Evolutionary conservation across 2,113 vertebrate genomes (phyloP).

Genomic region (Anarhynchus alexandrinus): DNA sequence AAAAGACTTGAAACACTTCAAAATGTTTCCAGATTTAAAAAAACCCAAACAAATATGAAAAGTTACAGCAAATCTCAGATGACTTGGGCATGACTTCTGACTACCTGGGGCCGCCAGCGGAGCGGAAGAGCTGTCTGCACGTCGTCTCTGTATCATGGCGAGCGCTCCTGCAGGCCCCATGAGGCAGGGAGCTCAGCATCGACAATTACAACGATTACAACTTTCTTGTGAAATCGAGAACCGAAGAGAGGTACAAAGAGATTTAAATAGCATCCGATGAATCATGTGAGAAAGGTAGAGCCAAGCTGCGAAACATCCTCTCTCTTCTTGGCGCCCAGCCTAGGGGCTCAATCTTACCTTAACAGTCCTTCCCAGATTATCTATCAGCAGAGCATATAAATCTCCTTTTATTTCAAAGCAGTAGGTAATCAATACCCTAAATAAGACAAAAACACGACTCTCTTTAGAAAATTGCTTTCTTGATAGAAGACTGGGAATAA

Average conservation of each 20-base stretch:
- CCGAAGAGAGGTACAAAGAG: conserved; percentile 41
- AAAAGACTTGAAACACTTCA: background rate
- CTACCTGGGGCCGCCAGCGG: background rate
- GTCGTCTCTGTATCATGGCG: background rate
- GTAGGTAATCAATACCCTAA: conserved; percentile 49
- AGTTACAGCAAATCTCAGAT: background rate
- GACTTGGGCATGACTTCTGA: background rate
- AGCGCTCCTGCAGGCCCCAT: background rate
- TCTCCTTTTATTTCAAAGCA: conserved; percentile 61
- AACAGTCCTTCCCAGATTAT: conserved; percentile 33
- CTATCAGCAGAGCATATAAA: conserved; percentile 16
- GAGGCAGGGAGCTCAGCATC: background rate
- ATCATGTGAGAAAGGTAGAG: conserved; percentile 47
- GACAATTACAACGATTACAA: background rate
- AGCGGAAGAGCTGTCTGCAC: background rate
- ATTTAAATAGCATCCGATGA: conserved; percentile 37
- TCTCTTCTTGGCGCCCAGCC: conserved; percentile 38
- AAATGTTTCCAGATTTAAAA: background rate
- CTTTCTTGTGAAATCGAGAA: conserved; percentile 25
- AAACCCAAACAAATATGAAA: background rate
- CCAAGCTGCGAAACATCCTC: conserved; percentile 9
- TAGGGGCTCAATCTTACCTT: conserved; percentile 11
- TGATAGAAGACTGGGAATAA: conserved; percentile 32
- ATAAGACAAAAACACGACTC: conserved; percentile 28
- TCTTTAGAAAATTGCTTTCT: conserved; percentile 36